A percentile compares a stretch with the other conserved stretches of the same genome.
Conservation (phyloP, 2,888 invertebrate genomes). For the Micoletzkya japonica region DNA sequence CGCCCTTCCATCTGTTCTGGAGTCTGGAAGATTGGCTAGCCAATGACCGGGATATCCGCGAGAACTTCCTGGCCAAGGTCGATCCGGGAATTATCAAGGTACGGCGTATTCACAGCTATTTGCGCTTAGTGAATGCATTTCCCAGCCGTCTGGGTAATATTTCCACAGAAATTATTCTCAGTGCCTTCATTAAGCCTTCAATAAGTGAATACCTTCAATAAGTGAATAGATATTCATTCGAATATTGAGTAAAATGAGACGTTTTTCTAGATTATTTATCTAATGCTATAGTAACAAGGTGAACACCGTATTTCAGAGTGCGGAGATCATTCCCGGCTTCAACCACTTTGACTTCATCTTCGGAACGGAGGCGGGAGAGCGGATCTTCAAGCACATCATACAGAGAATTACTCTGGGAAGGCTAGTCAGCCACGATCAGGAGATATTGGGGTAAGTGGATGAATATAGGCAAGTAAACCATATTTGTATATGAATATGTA, state of each 20-base stretch:
- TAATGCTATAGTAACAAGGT: too few relatives aligned
- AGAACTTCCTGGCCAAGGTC: constrained; percentile 9
- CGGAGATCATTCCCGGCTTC: constrained; percentile 28
- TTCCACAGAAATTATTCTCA: too few relatives aligned
- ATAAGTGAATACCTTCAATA: too few relatives aligned
- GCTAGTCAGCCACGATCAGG: too few relatives aligned
- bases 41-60: constrained; percentile 12
- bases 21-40: constrained; percentile 24
- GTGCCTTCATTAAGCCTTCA: too few relatives aligned
- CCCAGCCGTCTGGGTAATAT: not conserved
- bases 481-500: too few relatives aligned
- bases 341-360: constrained; percentile 28
- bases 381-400: constrained; percentile 16
- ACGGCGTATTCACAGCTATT: not conserved
- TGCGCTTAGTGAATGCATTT: not conserved
- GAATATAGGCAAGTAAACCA: too few relatives aligned
- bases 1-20: constrained; percentile 23
- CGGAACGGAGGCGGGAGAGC: constrained; percentile 18
- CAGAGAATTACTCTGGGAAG: too few relatives aligned
- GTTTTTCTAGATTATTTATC: too few relatives aligned
- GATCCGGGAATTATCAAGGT: constrained; percentile 17
- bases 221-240: too few relatives aligned
- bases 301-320: constrained; percentile 9
- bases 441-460: too few relatives aligned
- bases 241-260: too few relatives aligned